phyloP scores from a whole-genome alignment of 2,888 invertebrate genomes.

The Sphinx pinastri region DNA sequence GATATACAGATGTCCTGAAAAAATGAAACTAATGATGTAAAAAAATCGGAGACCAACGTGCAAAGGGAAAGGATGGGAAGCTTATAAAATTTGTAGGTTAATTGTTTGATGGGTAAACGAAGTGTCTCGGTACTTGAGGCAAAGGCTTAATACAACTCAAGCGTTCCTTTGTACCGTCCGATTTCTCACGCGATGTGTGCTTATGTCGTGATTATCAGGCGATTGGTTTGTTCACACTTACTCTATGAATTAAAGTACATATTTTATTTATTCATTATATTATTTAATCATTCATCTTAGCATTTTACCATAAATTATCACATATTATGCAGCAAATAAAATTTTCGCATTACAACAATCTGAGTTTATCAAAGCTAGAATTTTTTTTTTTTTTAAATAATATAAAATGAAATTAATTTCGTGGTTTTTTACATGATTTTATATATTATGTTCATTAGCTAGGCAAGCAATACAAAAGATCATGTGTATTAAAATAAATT shows the following conservation, averaged over 20 bases:
- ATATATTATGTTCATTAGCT: no score
- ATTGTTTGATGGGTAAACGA: background rate
- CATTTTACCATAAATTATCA: no score
- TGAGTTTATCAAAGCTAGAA: no score
- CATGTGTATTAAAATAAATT: no score
- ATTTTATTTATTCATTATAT: background rate
- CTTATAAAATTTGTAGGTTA: background rate
- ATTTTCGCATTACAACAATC: no score
- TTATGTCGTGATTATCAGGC: background rate
- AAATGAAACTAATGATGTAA: background rate
- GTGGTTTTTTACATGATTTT: no score
- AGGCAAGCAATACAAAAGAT: no score
- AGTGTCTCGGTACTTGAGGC: constrained; percentile 31
- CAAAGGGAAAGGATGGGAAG: background rate
- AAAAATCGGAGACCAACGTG: constrained; percentile 25
- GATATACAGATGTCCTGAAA: constrained; percentile 96
- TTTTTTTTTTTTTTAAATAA: no score
- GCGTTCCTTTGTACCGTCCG: background rate
- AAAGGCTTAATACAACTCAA: background rate
- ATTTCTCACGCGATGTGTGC: background rate
- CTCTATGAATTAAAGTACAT: background rate
- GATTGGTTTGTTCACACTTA: background rate
- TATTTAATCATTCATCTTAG: no score
- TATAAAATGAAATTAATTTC: no score
- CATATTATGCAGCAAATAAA: no score